Percentiles rank a stretch among this genome's conserved stretches.
These are phyloP conservation scores for Macquaria australasica DNA, from an alignment of 2,113 vertebrate species.

Conservation along the genomic window DNA sequence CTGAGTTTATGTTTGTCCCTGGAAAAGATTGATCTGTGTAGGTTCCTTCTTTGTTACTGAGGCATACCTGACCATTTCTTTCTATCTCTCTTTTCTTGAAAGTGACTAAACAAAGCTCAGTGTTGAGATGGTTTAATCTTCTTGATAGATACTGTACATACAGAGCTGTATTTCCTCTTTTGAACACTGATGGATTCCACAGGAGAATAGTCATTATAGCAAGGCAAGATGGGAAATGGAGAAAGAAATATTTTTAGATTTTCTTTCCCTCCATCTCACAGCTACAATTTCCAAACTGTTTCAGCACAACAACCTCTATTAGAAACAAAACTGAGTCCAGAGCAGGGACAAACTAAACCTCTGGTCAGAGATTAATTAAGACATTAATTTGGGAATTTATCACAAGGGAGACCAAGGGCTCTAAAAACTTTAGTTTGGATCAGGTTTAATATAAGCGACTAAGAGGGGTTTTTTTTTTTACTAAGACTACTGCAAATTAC, in stretches of 20 bases:
- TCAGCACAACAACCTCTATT: not conserved
- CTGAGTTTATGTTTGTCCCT: not conserved
- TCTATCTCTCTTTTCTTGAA: not conserved
- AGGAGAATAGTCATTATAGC: not conserved
- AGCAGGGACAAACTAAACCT: not conserved
- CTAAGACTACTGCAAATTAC: no score
- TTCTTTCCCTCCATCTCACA: not conserved
- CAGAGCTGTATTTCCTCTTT: not conserved
- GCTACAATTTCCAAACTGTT: not conserved
- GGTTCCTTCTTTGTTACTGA: not conserved
- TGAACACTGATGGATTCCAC: not conserved
- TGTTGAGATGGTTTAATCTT: not conserved
- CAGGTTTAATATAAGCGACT: no score
- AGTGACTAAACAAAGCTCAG: not conserved
- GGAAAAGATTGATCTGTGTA: slow-evolving; percentile 13
- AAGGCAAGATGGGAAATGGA: not conserved
- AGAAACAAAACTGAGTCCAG: not conserved
- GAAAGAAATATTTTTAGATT: not conserved
- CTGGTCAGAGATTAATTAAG: not conserved
- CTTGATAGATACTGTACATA: not conserved
- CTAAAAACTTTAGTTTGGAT: no score
- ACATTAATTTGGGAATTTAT: not conserved
- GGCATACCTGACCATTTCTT: not conserved
- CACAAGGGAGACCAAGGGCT: no score
- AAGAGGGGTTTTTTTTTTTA: not conserved